Percentiles rank a stretch among this genome's conserved stretches.
phyloP scores from a whole-genome alignment of 2,797 vertebrate genomes.

The Diglossa cyanea region DNA sequence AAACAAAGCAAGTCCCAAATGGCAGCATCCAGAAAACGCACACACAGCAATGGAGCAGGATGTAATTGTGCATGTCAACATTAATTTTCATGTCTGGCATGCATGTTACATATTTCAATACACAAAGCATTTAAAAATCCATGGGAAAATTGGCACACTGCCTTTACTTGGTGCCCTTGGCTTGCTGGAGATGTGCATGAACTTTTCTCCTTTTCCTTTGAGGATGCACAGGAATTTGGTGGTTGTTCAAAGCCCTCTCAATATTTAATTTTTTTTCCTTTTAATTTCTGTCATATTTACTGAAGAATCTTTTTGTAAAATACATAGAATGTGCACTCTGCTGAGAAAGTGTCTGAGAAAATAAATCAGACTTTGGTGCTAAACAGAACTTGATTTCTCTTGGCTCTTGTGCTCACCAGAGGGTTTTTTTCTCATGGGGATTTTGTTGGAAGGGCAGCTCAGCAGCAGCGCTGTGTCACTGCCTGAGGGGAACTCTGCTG shows the following conservation, averaged over 20 bases:
- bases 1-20: neutral
- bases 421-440: slow-evolving; percentile 1
- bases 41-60: neutral
- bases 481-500: neutral
- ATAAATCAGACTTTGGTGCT: neutral
- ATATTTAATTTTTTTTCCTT: neutral
- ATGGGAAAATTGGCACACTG: neutral
- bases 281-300: neutral
- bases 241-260: neutral
- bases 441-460: neutral
- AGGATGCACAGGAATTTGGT: neutral
- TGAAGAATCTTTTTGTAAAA: neutral
- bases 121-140: neutral
- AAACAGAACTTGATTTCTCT: neutral
- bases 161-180: neutral
- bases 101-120: neutral
- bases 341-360: neutral
- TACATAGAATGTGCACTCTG: neutral
- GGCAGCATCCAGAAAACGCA: neutral
- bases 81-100: neutral
- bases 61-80: neutral
- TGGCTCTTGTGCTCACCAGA: neutral
- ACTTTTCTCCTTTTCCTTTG: neutral
- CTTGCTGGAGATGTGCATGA: neutral
- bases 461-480: neutral